Evolutionary conservation across 2,797 vertebrate species (phyloP), one percentile per base, ranked within the genome.

Genomic region (Dryobates pubescens): DNA sequence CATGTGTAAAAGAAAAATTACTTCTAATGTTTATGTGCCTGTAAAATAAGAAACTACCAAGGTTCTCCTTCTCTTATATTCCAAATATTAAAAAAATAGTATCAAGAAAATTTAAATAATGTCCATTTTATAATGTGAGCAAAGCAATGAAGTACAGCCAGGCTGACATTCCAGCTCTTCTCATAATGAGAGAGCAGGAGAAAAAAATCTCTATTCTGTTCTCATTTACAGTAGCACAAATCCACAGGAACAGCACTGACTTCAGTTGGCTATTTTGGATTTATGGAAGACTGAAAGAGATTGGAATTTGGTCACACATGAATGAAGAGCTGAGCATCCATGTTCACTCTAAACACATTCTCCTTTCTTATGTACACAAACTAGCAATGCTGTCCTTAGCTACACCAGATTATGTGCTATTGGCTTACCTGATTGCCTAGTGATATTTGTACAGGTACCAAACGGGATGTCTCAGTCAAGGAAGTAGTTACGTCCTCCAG

Each of bases 201-300:
- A 74, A 69, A 94, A 85, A 72, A 16, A 17, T 75, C 61, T 86
- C 62, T 2, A 9, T 81, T 90, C 73, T 75, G 7, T 79, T 95
- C 93, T 95, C 92, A 88, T 88, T 96, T 94, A 89, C 92, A 88
- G 89, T 90, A 94, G 89, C 77, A 86, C 77, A 91, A 96, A 94
- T 92, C 92, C 71, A 49, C 90, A 93, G 87, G 92, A 96, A 96
- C 89, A 89, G 88, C 86, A 78, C 70, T 47, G 70, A 90, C 79
- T 94, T 94, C 64, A 71, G 64, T 75, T 59, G 57, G 73, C 89
- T 94, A 83, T 75, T 93, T 24, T 61, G 64, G 93, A 94, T 90
- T 93, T 94, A 92, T 0, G 6, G 87, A 79, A 79, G 62, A 79
- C 82, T 82, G 81, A 91, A 87, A 86, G 70, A 93, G 86, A 94